Conservation (phyloP, 2,113 vertebrate species). For the Miniopterus natalensis region DNA sequence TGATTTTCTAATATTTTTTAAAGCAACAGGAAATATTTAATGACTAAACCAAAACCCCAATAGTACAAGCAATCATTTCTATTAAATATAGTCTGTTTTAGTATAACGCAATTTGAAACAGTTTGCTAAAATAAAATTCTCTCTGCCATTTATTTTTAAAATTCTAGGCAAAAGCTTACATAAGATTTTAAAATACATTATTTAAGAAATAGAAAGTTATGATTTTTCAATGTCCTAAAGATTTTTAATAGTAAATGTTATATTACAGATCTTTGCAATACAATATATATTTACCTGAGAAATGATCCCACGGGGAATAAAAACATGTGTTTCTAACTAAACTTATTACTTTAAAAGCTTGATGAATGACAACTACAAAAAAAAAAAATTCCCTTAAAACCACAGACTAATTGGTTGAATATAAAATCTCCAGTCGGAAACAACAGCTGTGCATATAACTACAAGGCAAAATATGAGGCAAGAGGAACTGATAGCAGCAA, state of each 20-base stretch:
- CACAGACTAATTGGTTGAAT: conserved; percentile 56
- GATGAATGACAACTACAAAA: conserved; percentile 58
- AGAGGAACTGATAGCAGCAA: conserved; percentile 73
- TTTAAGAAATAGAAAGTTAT: background rate
- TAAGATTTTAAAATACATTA: background rate
- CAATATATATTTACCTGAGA: conserved; percentile 60
- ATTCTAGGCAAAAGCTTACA: background rate
- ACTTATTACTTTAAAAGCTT: conserved; percentile 66
- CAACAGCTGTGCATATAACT: conserved; percentile 69
- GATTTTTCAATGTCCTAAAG: conserved; percentile 15
- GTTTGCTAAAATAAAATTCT: conserved; percentile 3
- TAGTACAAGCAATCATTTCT: conserved; percentile 7
- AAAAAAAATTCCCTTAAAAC: conserved; percentile 56
- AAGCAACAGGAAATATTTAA: background rate
- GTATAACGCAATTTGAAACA: background rate
- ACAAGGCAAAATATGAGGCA: conserved; percentile 75
- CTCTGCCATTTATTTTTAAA: conserved; percentile 12
- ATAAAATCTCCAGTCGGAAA: conserved; percentile 65
- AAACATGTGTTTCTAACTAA: conserved; percentile 80
- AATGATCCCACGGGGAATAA: conserved; percentile 45
- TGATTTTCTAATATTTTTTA: conserved; percentile 37
- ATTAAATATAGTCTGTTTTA: background rate
- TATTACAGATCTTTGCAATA: background rate
- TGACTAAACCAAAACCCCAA: background rate
- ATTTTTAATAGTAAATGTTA: conserved; percentile 27